Evolutionary conservation across 2,888 invertebrate genomes (phyloP).

Genomic region (Poecilobothrus nobilitatus): DNA sequence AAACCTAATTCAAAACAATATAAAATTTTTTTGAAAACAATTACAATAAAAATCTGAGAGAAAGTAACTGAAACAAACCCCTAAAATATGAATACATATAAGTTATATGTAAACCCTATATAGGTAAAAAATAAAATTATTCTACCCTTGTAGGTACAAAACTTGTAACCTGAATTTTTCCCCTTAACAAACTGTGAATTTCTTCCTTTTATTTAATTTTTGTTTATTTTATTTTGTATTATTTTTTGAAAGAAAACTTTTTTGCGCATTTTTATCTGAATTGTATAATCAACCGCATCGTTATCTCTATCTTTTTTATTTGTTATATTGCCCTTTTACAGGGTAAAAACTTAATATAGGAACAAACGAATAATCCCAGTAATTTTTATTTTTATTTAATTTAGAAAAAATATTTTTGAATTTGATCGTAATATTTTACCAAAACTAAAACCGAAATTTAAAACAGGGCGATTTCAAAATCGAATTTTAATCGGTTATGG

Average conservation of each 20-base stretch:
- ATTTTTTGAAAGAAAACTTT: not conserved
- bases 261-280: conserved; percentile 6
- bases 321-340: not conserved
- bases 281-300: not conserved
- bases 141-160: not conserved
- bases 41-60: not conserved
- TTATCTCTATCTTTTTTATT: not conserved
- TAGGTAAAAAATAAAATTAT: not conserved
- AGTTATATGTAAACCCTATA: not conserved
- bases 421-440: too few species aligned
- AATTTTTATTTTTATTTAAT: too few species aligned
- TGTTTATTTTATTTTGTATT: not conserved
- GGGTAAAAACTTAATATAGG: not conserved
- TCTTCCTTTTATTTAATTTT: not conserved
- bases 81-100: not conserved
- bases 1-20: not conserved
- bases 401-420: too few species aligned
- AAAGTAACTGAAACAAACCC: not conserved
- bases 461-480: too few species aligned
- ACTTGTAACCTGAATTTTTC: not conserved
- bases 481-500: too few species aligned
- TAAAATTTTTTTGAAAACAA: not conserved
- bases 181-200: not conserved
- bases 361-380: too few species aligned
- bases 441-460: too few species aligned